These are phyloP conservation scores for Acleris holmiana DNA, from an alignment of 2,888 invertebrate genomes.

Conservation along the genomic window DNA sequence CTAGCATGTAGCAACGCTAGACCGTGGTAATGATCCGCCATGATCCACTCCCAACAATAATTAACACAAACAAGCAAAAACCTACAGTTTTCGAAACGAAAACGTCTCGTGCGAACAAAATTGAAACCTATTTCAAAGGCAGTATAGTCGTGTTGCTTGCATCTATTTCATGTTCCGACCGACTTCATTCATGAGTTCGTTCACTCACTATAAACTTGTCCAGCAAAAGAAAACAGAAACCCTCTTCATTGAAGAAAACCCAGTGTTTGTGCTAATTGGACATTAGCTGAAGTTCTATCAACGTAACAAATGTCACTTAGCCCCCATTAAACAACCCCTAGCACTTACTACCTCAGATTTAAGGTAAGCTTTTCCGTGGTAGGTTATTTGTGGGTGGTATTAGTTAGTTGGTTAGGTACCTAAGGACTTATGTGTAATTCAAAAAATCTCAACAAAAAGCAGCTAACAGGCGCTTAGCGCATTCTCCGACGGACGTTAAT, in stretches of 20 bases:
- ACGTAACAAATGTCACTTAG: slow-evolving; percentile 21
- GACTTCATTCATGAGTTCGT: slow-evolving; percentile 55
- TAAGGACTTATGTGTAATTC: slow-evolving; percentile 49
- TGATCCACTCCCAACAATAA: slow-evolving; percentile 22
- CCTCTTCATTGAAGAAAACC: slow-evolving; percentile 61
- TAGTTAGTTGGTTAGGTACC: slow-evolving; percentile 36
- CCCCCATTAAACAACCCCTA: background rate
- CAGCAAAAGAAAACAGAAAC: slow-evolving; percentile 43
- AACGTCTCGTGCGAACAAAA: too few relatives aligned
- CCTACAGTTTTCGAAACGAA: background rate
- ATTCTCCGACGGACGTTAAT: slow-evolving; percentile 49
- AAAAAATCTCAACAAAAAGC: slow-evolving; percentile 64
- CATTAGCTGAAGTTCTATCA: slow-evolving; percentile 49
- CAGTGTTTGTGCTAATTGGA: slow-evolving; percentile 68
- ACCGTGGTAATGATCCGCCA: slow-evolving; percentile 24
- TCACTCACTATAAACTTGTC: slow-evolving; percentile 38
- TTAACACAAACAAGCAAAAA: slow-evolving; percentile 33
- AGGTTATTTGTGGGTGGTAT: background rate
- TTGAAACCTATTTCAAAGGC: too few relatives aligned
- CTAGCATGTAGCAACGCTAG: slow-evolving; percentile 8
- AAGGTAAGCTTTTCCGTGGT: background rate
- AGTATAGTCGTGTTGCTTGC: too few relatives aligned
- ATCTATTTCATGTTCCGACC: slow-evolving; percentile 44
- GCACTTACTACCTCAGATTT: background rate
- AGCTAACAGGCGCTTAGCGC: slow-evolving; percentile 46